Evolutionary conservation across 2,888 invertebrate genomes (phyloP), one percentile per base, ranked within the genome.

Genomic region (Diadegma fenestrale): DNA sequence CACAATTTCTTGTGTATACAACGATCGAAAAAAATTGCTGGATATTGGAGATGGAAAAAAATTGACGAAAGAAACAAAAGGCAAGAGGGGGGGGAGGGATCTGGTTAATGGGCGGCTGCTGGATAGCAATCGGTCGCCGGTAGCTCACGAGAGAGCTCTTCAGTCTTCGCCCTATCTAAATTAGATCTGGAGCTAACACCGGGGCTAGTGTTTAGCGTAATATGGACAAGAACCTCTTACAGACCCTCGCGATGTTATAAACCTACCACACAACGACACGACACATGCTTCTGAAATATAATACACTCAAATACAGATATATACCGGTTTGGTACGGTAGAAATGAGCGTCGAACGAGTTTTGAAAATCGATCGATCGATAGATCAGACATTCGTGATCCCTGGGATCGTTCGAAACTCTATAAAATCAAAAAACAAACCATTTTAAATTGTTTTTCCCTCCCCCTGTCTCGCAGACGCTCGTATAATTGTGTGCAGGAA

Each of bases 141-240:
- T 88, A 88, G 87, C 87, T 88, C 76, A 51, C 75, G 61, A 22
- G 61, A 68, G 80, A 85, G 77, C 84, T 86, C 80, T 80, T 87
- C 84, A 76, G 80, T 72, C 64, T 75, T 75, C 37, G 37, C 89
- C 89, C 91, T 92, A 93, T 93, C 93, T 93, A 93, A 93, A 93
- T 93, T 93, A 92, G 92, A 93, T 93, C 93, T 93, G 92, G 91
- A 82, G 78, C 73, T 77, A 92, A 90, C 90, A 91, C 88, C 88
- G 80, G 82, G 43, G 79, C 72, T 63, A 77, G 81, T 81, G 80
- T 84, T 80, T 84, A 61, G 76, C 71, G 72, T 81, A 76, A 77
- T 84, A 80, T 80, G 71, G 84, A 84, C 72, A 64, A 81, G 68
- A 80, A 75, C 51, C 64, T 51, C 64, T 75, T 73, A 41, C 26